A percentile compares a stretch with the other conserved stretches of the same genome.
Conservation (phyloP, 2,113 vertebrate genomes). For the Dicaeum eximium region DNA sequence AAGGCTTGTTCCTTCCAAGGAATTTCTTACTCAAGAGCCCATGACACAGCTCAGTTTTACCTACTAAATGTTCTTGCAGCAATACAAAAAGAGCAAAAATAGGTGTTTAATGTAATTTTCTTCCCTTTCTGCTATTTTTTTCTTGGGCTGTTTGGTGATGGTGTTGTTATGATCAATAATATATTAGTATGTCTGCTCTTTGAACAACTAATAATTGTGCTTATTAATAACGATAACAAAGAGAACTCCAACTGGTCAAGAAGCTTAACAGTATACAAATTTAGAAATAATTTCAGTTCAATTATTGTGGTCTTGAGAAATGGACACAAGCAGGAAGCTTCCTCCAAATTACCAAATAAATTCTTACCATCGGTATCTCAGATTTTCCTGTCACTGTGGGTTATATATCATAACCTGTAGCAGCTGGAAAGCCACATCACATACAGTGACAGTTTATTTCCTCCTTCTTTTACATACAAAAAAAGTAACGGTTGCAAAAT, state of each 20-base stretch:
- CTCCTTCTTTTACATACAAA: background rate
- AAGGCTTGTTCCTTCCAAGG: constrained; percentile 17
- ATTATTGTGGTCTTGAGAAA: background rate
- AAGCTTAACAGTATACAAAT: background rate
- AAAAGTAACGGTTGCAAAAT: background rate
- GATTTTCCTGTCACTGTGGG: background rate
- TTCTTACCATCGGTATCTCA: background rate
- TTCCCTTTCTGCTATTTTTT: background rate
- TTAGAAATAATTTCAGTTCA: background rate
- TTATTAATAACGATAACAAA: background rate
- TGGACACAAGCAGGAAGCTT: background rate
- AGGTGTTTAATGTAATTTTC: background rate
- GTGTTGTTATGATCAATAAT: background rate
- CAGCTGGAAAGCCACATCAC: background rate
- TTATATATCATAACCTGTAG: background rate
- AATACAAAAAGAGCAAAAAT: background rate
- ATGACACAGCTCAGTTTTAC: background rate
- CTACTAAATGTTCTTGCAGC: background rate
- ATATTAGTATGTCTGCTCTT: background rate
- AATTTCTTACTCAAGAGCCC: constrained; percentile 2
- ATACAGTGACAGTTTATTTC: background rate
- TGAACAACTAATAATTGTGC: background rate
- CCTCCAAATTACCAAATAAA: background rate
- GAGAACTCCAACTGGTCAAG: background rate
- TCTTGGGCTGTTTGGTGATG: background rate